Percentiles rank a stretch among this genome's conserved stretches.
Evolutionary conservation across 2,888 invertebrate genomes (phyloP).

Genomic region (Sipha maydis): DNA sequence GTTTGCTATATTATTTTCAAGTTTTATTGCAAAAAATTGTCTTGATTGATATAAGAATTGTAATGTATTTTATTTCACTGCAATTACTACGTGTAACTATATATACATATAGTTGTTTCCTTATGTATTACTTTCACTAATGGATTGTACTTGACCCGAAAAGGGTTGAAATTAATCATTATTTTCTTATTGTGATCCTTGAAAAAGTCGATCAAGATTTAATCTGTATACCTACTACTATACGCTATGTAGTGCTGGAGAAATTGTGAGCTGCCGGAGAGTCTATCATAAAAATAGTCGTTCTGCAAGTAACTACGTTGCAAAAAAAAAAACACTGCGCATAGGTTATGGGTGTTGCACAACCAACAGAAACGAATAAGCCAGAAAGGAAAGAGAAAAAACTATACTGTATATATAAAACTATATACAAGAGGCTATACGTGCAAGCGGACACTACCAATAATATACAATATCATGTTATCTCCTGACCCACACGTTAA

Average conservation of each 20-base stretch:
- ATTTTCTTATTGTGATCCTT: conserved; percentile 30
- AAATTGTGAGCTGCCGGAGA: conserved; percentile 17
- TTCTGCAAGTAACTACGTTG: conserved; percentile 40
- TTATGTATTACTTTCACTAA: conserved; percentile 29
- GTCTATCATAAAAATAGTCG: conserved; percentile 19
- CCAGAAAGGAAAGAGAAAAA: conserved; percentile 31
- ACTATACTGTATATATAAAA: background rate
- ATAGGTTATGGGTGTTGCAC: conserved; percentile 54
- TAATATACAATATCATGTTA: conserved; percentile 33
- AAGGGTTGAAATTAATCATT: conserved; percentile 44
- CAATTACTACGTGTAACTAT: background rate
- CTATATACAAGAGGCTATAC: conserved; percentile 23
- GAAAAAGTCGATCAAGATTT: conserved; percentile 26
- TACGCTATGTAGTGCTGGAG: conserved; percentile 6
- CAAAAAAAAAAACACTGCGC: conserved; percentile 23
- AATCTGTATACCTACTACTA: background rate
- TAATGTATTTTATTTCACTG: background rate
- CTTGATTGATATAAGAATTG: background rate
- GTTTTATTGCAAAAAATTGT: background rate
- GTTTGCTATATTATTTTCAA: too few species aligned
- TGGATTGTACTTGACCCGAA: conserved; percentile 50
- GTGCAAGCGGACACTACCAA: conserved; percentile 37
- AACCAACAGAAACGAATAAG: conserved; percentile 32
- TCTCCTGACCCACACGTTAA: conserved; percentile 28
- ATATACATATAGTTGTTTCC: background rate